Percentiles rank a stretch among this genome's conserved stretches.
These are phyloP conservation scores for Vanessa atalanta DNA, from an alignment of 1,140 invertebrate genomes.

Conservation along the genomic window DNA sequence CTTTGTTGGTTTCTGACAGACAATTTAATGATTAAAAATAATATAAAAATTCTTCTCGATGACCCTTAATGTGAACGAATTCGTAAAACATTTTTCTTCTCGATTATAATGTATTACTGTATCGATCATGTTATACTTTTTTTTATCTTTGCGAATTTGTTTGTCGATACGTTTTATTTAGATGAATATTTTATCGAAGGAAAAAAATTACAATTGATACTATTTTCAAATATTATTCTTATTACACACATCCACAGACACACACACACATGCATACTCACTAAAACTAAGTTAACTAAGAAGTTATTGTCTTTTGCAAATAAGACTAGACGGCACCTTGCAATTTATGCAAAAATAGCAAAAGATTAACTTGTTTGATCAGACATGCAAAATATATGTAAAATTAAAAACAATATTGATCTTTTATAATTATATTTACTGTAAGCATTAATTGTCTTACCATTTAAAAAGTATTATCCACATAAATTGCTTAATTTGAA, in stretches of 20 bases:
- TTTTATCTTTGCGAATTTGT: neutral
- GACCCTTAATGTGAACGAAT: slow-evolving; percentile 29
- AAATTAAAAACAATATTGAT: no score
- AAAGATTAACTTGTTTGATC: no score
- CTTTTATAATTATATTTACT: neutral
- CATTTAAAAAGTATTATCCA: neutral
- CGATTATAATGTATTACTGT: slow-evolving; percentile 15
- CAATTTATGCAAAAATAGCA: no score
- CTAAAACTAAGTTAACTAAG: no score
- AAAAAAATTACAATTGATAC: neutral
- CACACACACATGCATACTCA: no score
- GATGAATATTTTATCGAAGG: neutral
- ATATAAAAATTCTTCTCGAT: slow-evolving; percentile 28
- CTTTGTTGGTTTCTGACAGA: slow-evolving; percentile 51
- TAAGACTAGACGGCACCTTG: no score
- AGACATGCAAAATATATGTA: no score
- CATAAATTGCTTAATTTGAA: slow-evolving; percentile 21
- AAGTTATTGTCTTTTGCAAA: no score
- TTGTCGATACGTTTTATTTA: neutral
- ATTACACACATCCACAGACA: neutral
- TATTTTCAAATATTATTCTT: neutral
- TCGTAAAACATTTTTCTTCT: slow-evolving; percentile 20
- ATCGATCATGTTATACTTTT: slow-evolving; percentile 5
- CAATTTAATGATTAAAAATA: slow-evolving; percentile 49
- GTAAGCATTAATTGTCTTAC: neutral